phyloP scores from a whole-genome alignment of 2,113 vertebrate genomes.

The Myxocyprinus asiaticus region DNA sequence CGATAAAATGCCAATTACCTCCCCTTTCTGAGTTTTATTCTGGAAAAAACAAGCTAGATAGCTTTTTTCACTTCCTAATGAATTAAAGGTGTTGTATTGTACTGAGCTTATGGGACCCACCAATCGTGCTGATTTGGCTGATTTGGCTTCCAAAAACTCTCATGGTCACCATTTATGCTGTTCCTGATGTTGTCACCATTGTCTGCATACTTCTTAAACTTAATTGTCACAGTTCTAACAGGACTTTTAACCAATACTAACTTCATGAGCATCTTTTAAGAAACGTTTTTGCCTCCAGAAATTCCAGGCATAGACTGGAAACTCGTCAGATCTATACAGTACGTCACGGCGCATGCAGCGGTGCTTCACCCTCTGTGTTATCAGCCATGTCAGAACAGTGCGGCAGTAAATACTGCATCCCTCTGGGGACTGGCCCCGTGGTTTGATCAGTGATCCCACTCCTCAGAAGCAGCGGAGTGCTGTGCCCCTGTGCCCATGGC shows the following conservation, averaged over 20 bases:
- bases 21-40: no score
- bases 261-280: no score
- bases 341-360: constrained; percentile 3
- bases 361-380: constrained; percentile 45
- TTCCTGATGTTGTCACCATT: not conserved
- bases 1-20: no score
- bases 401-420: constrained; percentile 44
- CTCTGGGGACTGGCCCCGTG: constrained; percentile 20
- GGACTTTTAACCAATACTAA: no score
- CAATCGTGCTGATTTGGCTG: not conserved
- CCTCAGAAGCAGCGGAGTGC: constrained; percentile 43
- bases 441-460: constrained; percentile 59
- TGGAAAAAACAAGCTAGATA: no score
- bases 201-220: not conserved
- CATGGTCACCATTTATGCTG: not conserved
- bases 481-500: constrained; percentile 54
- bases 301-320: not conserved
- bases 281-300: not conserved
- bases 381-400: constrained; percentile 53
- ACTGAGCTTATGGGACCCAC: not conserved
- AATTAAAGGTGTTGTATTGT: not conserved
- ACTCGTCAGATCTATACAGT: not conserved
- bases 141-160: not conserved
- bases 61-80: not conserved
- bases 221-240: not conserved